Evolutionary conservation across 1,140 invertebrate species (phyloP).

Genomic region (Papilio polytes): DNA sequence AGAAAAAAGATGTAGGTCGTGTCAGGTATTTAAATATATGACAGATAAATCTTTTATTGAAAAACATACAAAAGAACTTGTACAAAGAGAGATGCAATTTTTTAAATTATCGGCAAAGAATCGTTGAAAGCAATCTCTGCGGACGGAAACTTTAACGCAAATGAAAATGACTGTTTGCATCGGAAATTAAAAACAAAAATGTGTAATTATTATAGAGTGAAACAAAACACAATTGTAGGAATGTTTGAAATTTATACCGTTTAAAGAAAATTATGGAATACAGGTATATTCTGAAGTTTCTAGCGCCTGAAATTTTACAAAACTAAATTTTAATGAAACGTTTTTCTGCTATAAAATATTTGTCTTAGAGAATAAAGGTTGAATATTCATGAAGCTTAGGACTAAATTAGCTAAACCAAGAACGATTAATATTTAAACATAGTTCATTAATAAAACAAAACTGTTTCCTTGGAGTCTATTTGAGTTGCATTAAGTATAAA

Average conservation of each 20-base stretch:
- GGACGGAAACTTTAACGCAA: background rate
- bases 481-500: background rate
- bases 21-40: background rate
- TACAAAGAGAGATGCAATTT: conserved; percentile 13
- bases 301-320: background rate
- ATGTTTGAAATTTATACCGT: too few relatives aligned
- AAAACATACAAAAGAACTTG: conserved; percentile 3
- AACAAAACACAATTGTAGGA: too few relatives aligned
- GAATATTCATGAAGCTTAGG: background rate
- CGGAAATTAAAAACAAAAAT: background rate
- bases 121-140: background rate
- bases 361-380: background rate
- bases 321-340: background rate
- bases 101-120: background rate
- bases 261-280: background rate
- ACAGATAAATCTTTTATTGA: conserved; percentile 11
- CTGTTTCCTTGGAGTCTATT: background rate
- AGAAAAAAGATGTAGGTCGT: conserved; percentile 6
- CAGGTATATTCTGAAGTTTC: background rate
- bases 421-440: background rate
- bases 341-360: background rate
- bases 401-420: background rate
- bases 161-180: background rate
- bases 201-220: background rate
- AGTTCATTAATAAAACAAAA: background rate